These are phyloP conservation scores for Platichthys flesus DNA, from an alignment of 2,113 vertebrate species.

Conservation along the genomic window DNA sequence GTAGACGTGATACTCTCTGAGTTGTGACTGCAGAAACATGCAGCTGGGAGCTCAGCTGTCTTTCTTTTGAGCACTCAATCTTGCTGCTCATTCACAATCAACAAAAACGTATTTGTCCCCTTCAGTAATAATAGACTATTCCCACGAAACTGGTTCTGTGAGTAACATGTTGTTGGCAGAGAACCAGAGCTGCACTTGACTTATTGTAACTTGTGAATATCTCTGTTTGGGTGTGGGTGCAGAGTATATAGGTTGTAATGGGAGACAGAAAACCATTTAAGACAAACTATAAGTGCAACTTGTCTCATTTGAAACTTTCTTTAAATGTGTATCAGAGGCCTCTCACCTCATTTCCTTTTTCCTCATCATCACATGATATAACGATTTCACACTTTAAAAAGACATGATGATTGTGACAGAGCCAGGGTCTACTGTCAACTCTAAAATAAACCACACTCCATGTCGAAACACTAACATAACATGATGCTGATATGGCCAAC, in stretches of 20 bases:
- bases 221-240: not conserved
- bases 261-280: constrained; percentile 12
- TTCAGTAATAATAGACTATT: not conserved
- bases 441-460: not conserved
- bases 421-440: not conserved
- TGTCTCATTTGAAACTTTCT: not conserved
- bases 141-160: not conserved
- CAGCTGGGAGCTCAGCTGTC: not conserved
- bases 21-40: not conserved
- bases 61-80: not conserved
- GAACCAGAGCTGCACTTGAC: not conserved
- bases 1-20: not conserved
- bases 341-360: not conserved
- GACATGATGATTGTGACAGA: not conserved
- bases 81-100: not conserved
- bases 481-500: not conserved
- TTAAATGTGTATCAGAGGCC: not conserved
- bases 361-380: not conserved
- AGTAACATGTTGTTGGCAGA: constrained; percentile 1
- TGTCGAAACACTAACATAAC: not conserved
- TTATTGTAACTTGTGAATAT: not conserved
- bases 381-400: not conserved
- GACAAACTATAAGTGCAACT: not conserved
- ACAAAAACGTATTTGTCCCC: not conserved
- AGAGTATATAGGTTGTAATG: not conserved